Evolutionary conservation across 30 jellyfish, hydroid and myxozoan genomes (phyloP), one percentile per base, ranked within the genome.

Genomic region (Chironex yamaguchii): DNA sequence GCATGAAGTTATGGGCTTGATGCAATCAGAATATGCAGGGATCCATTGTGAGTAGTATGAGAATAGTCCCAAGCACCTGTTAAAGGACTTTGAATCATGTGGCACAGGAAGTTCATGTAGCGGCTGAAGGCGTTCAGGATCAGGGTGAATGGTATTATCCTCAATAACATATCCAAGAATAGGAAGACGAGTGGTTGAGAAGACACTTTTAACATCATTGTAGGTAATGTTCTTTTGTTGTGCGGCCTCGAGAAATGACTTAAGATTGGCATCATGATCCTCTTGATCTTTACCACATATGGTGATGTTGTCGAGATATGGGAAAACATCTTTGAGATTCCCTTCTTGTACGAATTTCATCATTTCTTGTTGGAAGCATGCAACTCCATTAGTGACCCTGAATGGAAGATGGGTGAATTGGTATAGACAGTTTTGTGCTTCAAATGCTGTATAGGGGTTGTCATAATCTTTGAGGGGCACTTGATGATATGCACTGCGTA

Each of bases 301-400:
- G 13, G 93, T 76, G 6, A 87, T 24, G 51, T 77, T 68, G 49
- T 87, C 92, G n/a, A 78, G 2, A 54, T 76, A 87, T n/a, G 92
- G 69, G 71, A 32, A 82, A 31, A 64, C 36, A 51, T 27, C 86
- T 4, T 32, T 52, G 23, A 82, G 76, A 32, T 66, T 49, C 23
- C 68, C 29, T n/a, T 82, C 36, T 20, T 29, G 23, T 23, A 82
- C 68, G 31, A 82, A 66, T 34, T 49, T 22, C 26, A 3, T 34
- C 67, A 65, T 82, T 14, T 1, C 48, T n/a, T 85, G 85, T 51
- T 82, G 79, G 36, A 82, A 82, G 50, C 78, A 36, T 20, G 92
- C 86, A n/a, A 82, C 92, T 26, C 92, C 92, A 52, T 82, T 82
- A 11, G 92, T 82, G 63, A 82, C 92, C 2, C 92, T 78, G 28